Conservation (phyloP, 2,888 invertebrate genomes). For the Aproaerema taeniolella region DNA sequence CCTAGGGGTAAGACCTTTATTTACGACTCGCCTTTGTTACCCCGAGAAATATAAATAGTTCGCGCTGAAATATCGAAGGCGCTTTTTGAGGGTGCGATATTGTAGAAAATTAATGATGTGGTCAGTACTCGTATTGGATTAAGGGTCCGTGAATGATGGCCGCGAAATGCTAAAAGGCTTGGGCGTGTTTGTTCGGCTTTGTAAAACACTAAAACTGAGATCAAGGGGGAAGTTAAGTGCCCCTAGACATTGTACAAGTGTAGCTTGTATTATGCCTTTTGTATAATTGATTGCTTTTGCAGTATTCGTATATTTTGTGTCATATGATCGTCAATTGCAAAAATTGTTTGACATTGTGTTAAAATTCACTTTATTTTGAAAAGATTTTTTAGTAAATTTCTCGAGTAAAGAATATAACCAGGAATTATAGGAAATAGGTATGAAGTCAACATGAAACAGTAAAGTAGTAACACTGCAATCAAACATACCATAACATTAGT, state of each 20-base stretch:
- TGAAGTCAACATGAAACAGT: no score
- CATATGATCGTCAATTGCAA: no score
- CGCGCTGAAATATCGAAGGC: slow-evolving; percentile 64
- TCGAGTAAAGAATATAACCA: no score
- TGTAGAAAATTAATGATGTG: slow-evolving; percentile 75
- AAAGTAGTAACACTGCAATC: no score
- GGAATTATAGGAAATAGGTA: no score
- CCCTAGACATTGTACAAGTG: slow-evolving; percentile 15
- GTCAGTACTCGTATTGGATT: slow-evolving; percentile 70
- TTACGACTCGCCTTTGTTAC: slow-evolving; percentile 70
- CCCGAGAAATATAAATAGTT: slow-evolving; percentile 74
- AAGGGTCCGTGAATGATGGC: slow-evolving; percentile 48
- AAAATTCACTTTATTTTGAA: no score
- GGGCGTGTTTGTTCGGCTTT: slow-evolving; percentile 59
- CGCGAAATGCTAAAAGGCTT: slow-evolving; percentile 65
- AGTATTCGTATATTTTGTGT: no score
- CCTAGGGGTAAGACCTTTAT: slow-evolving; percentile 64
- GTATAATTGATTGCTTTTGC: slow-evolving; percentile 23
- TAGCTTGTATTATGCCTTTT: no score
- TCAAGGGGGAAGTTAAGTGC: slow-evolving; percentile 32
- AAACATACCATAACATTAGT: no score
- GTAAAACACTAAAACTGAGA: slow-evolving; percentile 57
- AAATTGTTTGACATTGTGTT: no score
- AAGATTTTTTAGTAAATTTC: no score
- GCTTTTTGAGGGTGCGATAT: slow-evolving; percentile 69